Percentiles rank a stretch among this genome's conserved stretches.
These are phyloP conservation scores for Drosophila fulvimacula DNA, from an alignment of 2,888 invertebrate genomes.

Conservation along the genomic window DNA sequence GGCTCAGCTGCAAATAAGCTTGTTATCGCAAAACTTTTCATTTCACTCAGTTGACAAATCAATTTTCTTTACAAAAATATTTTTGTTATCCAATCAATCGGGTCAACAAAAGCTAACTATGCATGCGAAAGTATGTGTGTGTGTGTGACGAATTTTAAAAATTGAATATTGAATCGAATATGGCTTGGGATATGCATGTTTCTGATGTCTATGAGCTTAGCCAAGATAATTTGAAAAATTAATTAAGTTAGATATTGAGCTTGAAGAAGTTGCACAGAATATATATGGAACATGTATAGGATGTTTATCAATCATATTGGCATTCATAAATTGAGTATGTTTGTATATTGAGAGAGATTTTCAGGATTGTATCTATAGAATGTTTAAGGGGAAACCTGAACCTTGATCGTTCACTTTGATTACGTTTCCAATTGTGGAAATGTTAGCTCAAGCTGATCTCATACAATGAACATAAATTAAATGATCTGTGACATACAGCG, in stretches of 20 bases:
- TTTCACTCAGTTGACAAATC: conserved; percentile 13
- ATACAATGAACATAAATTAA: too few species aligned
- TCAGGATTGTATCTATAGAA: too few species aligned
- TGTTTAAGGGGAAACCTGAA: too few species aligned
- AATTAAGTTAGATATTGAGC: not conserved
- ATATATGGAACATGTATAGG: not conserved
- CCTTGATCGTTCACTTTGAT: too few species aligned
- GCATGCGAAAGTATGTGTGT: not conserved
- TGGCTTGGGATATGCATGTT: too few species aligned
- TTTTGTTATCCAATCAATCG: conserved; percentile 12
- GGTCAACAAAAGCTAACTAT: conserved; percentile 1
- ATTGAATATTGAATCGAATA: too few species aligned
- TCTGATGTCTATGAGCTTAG: not conserved
- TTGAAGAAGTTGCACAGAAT: not conserved
- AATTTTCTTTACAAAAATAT: conserved; percentile 2
- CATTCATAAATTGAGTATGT: too few species aligned
- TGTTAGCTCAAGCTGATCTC: too few species aligned
- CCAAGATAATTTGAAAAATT: not conserved
- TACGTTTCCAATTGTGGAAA: too few species aligned
- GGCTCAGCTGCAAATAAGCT: conserved; percentile 13
- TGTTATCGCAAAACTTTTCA: conserved; percentile 7
- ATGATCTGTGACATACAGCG: too few species aligned
- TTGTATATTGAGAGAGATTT: too few species aligned
- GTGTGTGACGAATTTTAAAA: conserved; percentile 2
- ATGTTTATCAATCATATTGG: not conserved